These are phyloP conservation scores for Lepidocyrtinus sp. DNA, from an alignment of 2,888 invertebrate species.

Conservation along the genomic window DNA sequence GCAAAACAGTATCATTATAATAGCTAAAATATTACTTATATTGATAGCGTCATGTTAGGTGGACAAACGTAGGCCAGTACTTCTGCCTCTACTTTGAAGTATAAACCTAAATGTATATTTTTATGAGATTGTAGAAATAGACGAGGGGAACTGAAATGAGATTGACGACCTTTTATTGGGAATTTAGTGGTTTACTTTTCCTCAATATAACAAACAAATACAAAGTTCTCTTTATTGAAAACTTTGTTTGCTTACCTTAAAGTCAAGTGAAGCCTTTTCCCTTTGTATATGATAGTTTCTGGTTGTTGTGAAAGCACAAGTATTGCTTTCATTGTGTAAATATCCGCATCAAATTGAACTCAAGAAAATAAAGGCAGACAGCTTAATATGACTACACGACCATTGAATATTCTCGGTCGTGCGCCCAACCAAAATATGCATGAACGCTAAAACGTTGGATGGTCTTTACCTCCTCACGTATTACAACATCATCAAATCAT, in stretches of 20 bases:
- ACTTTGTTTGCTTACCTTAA: constrained; percentile 65
- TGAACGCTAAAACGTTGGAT: no score
- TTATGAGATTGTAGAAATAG: background rate
- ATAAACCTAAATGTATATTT: no score
- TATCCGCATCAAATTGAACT: background rate
- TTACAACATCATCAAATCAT: background rate
- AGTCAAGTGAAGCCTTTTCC: constrained; percentile 58
- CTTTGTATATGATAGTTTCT: background rate
- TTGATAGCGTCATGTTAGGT: no score
- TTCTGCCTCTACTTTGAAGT: no score
- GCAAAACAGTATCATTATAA: no score
- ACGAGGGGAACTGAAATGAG: constrained; percentile 17
- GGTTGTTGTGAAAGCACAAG: background rate
- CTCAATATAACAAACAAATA: constrained; percentile 21
- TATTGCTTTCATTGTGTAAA: background rate
- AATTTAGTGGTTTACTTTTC: constrained; percentile 57
- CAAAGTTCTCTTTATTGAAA: constrained; percentile 61
- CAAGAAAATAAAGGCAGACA: background rate
- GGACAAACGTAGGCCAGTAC: no score
- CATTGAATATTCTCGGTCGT: background rate
- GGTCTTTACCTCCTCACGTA: background rate
- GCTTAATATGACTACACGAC: no score
- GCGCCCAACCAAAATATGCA: background rate
- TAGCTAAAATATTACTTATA: no score
- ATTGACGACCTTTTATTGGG: constrained; percentile 61